These are phyloP conservation scores for Rhodophaea formosa DNA, from an alignment of 2,888 invertebrate genomes.

Conservation along the genomic window DNA sequence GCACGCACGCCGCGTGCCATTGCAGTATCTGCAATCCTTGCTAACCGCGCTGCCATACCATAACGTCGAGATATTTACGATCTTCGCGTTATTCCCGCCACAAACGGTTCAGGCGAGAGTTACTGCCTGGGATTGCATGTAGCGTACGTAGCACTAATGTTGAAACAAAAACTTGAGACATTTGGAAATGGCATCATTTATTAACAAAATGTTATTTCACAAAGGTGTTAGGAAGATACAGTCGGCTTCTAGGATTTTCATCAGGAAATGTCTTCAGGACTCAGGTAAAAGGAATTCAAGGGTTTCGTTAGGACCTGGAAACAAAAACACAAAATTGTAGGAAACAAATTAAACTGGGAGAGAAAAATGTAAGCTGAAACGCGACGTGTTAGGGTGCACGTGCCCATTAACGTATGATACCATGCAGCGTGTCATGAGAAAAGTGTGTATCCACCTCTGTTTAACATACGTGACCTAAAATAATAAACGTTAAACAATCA, in stretches of 20 bases:
- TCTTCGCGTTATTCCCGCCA: conserved; percentile 39
- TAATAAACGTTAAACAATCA: conserved; percentile 48
- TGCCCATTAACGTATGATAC: neutral
- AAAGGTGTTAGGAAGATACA: neutral
- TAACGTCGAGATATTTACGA: conserved; percentile 52
- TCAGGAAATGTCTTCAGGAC: conserved; percentile 9
- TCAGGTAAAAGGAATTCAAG: conserved; percentile 7
- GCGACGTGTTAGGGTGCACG: neutral
- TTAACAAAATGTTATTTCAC: neutral
- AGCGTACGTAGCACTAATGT: neutral
- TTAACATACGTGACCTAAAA: conserved; percentile 23
- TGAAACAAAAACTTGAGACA: neutral
- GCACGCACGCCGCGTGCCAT: conserved; percentile 69
- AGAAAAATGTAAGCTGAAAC: neutral
- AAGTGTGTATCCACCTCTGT: conserved; percentile 13
- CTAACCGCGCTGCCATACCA: conserved; percentile 48
- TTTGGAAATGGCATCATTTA: conserved; percentile 18
- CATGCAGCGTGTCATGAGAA: neutral
- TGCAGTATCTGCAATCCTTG: conserved; percentile 66
- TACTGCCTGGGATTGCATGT: conserved; percentile 20
- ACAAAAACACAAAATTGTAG: conserved; percentile 1
- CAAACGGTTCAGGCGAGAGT: conserved; percentile 35
- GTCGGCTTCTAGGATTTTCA: neutral
- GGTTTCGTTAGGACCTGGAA: conserved; percentile 9
- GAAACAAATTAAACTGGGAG: neutral